Evolutionary conservation across 2,888 invertebrate species (phyloP), one percentile per base, ranked within the genome.

Genomic region (Cryptocheilus praepositus): DNA sequence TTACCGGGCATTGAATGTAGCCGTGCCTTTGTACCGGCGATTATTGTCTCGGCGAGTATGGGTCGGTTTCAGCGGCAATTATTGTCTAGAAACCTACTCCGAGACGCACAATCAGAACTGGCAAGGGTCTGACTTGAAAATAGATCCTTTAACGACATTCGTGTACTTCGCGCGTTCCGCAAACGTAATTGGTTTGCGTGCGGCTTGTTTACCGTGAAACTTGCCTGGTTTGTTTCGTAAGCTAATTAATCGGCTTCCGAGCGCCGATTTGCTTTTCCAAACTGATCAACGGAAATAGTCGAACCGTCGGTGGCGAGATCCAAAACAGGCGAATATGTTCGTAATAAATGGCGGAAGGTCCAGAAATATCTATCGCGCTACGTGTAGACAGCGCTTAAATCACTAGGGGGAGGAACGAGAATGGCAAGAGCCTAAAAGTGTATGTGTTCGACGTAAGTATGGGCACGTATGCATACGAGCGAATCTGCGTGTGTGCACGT

Each of bases 71-170:
- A 11, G 11, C 36, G 11, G 8, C 1, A 36, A 7, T 36, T 36
- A 11, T 36, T 11, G 1, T 36, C 36, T 11, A 11, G 52, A 46
- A 53, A 63, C 61, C 28, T 22, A 21, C 56, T 13, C n/a, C 25
- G 51, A 64, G 59, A 51, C 43, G 59, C 46, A 59, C 63, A 54
- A 65, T 55, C 60, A 28, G 3, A 57, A 61, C 22, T 64, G 28
- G 59, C 43, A 21, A 15, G 19, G 28, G 25, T 62, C 52, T 54
- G 45, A 36, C 2, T 11, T 53, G 67, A 67, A 71, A 74, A 67
- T 73, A 74, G 49, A 13, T n/a, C 22, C 45, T 28, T 58, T 65
- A 44, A 54, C 54, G 53, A 52, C 57, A 22, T 45, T 28, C 28
- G 21, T 21, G 25, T 45, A 36, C 11, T 11, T 7, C 4, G 45